A percentile compares a stretch with the other conserved stretches of the same genome.
phyloP scores from a whole-genome alignment of 2,888 invertebrate genomes.

The Eulithis testata region DNA sequence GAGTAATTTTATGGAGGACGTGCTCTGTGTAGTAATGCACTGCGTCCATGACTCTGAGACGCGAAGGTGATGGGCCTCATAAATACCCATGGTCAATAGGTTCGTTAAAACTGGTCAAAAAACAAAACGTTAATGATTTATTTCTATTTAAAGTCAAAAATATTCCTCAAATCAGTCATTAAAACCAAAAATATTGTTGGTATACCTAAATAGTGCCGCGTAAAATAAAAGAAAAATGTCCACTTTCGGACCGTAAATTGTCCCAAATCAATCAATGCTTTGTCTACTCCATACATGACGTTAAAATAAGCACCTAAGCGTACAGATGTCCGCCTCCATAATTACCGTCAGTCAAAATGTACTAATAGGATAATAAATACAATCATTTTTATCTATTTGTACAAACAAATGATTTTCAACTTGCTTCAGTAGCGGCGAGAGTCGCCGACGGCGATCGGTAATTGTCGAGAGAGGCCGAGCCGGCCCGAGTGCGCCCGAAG shows the following conservation, averaged over 20 bases:
- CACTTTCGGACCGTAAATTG: background rate
- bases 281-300: background rate
- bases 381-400: slow-evolving; percentile 63
- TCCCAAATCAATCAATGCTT: background rate
- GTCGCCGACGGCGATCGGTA: slow-evolving; percentile 43
- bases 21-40: too few species aligned
- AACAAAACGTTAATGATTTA: too few species aligned
- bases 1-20: too few species aligned
- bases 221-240: background rate
- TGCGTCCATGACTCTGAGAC: too few species aligned
- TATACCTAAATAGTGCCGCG: background rate
- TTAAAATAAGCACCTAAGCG: slow-evolving; percentile 3
- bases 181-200: too few species aligned
- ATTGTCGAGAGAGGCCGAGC: slow-evolving; percentile 47
- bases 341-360: slow-evolving; percentile 46
- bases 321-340: slow-evolving; percentile 33
- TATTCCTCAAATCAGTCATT: too few species aligned
- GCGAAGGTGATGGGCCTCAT: too few species aligned
- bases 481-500: slow-evolving; percentile 56
- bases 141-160: too few species aligned
- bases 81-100: too few species aligned
- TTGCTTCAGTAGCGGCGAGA: slow-evolving; percentile 53
- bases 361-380: slow-evolving; percentile 57
- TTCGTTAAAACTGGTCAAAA: too few species aligned
- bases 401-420: slow-evolving; percentile 58